Percentiles rank a stretch among this genome's conserved stretches.
These are phyloP conservation scores for Amphipoea oculea DNA, from an alignment of 2,888 invertebrate species.

Conservation along the genomic window DNA sequence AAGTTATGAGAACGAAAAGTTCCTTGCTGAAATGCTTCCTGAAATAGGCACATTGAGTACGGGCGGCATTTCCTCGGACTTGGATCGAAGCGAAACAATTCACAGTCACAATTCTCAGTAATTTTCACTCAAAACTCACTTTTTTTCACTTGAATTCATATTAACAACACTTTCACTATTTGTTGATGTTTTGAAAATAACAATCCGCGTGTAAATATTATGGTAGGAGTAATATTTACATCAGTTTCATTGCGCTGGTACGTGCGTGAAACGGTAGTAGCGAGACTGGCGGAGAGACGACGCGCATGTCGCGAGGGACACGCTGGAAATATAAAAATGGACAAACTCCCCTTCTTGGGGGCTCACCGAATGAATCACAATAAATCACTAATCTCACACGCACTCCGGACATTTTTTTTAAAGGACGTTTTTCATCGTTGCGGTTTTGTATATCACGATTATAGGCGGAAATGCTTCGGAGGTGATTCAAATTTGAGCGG, in stretches of 20 bases:
- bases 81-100: conserved; percentile 87
- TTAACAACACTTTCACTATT: conserved; percentile 75
- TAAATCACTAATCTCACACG: conserved; percentile 80
- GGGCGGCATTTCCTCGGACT: conserved; percentile 86
- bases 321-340: conserved; percentile 90
- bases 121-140: conserved; percentile 80
- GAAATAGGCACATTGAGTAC: conserved; percentile 86
- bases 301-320: conserved; percentile 90
- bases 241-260: conserved; percentile 86
- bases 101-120: conserved; percentile 76
- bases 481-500: conserved; percentile 82
- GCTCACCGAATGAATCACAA: conserved; percentile 89
- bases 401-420: conserved; percentile 76
- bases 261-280: conserved; percentile 88
- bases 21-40: conserved; percentile 88
- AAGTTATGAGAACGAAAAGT: conserved; percentile 88
- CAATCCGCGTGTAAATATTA: conserved; percentile 86
- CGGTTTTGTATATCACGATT: conserved; percentile 63
- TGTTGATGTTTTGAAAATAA: conserved; percentile 82
- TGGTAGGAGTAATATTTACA: conserved; percentile 89
- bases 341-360: conserved; percentile 89
- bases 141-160: conserved; percentile 73
- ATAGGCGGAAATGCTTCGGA: conserved; percentile 55
- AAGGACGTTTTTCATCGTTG: conserved; percentile 69
- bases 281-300: conserved; percentile 88